phyloP scores from a whole-genome alignment of 2,888 invertebrate genomes.

The Smittia aterrima region DNA sequence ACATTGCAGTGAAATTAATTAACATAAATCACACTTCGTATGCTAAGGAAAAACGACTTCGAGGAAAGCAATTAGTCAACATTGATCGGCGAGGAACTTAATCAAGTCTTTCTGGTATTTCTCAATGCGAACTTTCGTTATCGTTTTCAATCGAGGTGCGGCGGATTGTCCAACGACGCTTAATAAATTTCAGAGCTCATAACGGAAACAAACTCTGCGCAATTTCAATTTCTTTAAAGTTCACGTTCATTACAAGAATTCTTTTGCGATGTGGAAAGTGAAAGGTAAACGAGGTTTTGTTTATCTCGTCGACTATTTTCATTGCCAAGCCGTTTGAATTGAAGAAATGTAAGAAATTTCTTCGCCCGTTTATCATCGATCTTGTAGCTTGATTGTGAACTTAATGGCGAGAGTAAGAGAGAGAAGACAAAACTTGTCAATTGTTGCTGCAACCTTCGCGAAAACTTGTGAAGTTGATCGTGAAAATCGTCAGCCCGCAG shows the following conservation, averaged over 20 bases:
- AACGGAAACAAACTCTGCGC: background rate
- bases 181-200: background rate
- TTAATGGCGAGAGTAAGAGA: background rate
- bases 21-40: constrained; percentile 5
- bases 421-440: background rate
- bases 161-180: background rate
- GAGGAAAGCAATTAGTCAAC: background rate
- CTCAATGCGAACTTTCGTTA: background rate
- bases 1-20: background rate
- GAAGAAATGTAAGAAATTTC: too few relatives aligned
- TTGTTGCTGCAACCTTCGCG: background rate
- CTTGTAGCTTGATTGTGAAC: background rate
- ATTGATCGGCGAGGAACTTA: background rate
- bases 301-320: background rate
- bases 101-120: background rate
- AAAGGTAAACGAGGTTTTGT: constrained; percentile 3
- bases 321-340: background rate
- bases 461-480: background rate
- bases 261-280: background rate
- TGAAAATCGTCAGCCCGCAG: background rate
- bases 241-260: constrained; percentile 13
- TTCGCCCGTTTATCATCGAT: background rate
- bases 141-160: background rate
- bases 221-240: constrained; percentile 17
- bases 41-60: background rate